A percentile compares a stretch with the other conserved stretches of the same genome.
These are phyloP conservation scores for Agrotis clavis DNA, from an alignment of 2,888 invertebrate genomes.

Conservation along the genomic window DNA sequence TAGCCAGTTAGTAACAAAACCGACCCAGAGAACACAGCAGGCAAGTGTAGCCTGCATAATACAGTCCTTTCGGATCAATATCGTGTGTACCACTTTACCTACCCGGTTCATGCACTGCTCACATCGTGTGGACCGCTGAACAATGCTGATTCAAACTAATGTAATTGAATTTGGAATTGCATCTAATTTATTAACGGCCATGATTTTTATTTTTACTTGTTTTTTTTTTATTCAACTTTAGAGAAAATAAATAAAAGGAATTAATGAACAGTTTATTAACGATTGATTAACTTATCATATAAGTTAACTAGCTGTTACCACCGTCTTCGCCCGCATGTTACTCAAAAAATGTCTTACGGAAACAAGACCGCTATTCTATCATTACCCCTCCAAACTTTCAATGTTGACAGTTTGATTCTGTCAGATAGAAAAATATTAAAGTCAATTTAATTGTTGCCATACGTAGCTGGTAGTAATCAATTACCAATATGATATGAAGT, in stretches of 20 bases:
- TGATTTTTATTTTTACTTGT: neutral
- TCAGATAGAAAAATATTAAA: conserved; percentile 7
- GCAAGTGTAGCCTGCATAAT: conserved; percentile 31
- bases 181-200: conserved; percentile 20
- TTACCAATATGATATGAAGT: neutral
- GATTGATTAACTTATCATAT: too few relatives aligned
- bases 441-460: conserved; percentile 1
- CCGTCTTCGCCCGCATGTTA: too few relatives aligned
- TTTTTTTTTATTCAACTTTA: neutral
- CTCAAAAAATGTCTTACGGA: too few relatives aligned
- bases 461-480: conserved; percentile 4
- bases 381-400: too few relatives aligned
- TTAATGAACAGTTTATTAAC: too few relatives aligned
- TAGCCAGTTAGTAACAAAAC: conserved; percentile 15
- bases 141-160: conserved; percentile 59
- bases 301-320: too few relatives aligned
- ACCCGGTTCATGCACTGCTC: conserved; percentile 20
- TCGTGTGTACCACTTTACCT: conserved; percentile 13
- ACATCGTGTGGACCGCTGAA: conserved; percentile 32
- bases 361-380: too few relatives aligned
- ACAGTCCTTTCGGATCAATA: conserved; percentile 47
- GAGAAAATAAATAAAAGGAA: too few relatives aligned
- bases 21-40: conserved; percentile 16
- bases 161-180: conserved; percentile 62
- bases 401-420: too few relatives aligned